Conservation (phyloP, 2,888 invertebrate genomes). For the Athalia cordata region DNA sequence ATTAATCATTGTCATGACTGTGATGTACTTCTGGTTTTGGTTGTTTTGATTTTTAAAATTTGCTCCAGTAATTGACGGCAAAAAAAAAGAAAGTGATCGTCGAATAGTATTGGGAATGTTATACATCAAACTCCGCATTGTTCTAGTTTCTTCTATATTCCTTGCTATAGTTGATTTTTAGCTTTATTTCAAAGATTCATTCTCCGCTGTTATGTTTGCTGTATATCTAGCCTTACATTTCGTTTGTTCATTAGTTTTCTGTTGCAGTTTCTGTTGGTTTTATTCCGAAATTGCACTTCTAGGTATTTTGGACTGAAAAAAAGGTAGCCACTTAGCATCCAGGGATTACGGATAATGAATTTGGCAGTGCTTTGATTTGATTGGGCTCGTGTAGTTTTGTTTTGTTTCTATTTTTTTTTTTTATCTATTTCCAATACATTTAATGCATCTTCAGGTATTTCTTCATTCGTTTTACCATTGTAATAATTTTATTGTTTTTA, state of each 20-base stretch:
- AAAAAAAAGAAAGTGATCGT: too few relatives aligned
- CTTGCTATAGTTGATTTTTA: not conserved
- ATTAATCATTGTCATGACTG: too few relatives aligned
- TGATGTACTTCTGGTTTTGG: not conserved
- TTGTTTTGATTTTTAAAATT: not conserved
- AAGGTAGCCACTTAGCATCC: not conserved
- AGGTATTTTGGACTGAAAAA: not conserved
- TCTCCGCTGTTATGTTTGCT: not conserved
- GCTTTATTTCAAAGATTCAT: not conserved
- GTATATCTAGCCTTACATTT: not conserved
- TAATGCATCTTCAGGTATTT: slow-evolving; percentile 13
- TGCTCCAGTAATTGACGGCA: not conserved
- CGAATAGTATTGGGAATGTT: too few relatives aligned
- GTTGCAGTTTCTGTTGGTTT: not conserved
- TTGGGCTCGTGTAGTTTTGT: too few relatives aligned
- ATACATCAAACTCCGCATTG: slow-evolving; percentile 1
- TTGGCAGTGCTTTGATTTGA: slow-evolving; percentile 1
- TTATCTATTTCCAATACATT: not conserved
- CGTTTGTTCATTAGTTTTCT: not conserved
- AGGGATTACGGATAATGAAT: not conserved
- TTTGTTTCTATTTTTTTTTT: not conserved
- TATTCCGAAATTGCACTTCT: not conserved
- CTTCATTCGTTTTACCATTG: not conserved
- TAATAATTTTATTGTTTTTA: slow-evolving; percentile 7
- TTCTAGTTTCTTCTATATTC: not conserved